Evolutionary conservation across 2,113 vertebrate genomes (phyloP).

Genomic region (Channa maculata): DNA sequence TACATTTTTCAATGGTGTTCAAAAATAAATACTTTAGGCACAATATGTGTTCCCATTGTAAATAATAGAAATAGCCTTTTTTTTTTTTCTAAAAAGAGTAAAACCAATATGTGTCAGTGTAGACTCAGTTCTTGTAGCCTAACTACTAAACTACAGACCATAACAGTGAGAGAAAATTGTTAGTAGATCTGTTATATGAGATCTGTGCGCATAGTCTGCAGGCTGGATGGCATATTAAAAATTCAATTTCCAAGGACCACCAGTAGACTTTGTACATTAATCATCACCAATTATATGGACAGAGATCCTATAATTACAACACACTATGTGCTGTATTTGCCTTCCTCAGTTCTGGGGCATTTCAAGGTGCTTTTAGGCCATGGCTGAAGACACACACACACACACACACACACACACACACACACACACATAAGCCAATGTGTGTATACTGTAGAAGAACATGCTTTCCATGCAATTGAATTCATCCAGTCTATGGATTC

Average conservation of each 20-base stretch:
- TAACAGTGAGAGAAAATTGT: not conserved
- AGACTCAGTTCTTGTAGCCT: not conserved
- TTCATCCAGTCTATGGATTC: too few relatives aligned
- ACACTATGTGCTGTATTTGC: constrained; percentile 16
- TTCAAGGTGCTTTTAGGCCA: constrained; percentile 21
- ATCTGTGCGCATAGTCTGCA: not conserved
- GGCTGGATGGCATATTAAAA: not conserved
- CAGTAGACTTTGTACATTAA: constrained; percentile 39
- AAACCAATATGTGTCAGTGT: not conserved
- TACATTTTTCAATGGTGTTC: too few relatives aligned
- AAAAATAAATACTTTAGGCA: too few relatives aligned
- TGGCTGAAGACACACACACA: not conserved
- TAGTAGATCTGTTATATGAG: not conserved
- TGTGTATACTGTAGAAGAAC: too few relatives aligned
- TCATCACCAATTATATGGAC: constrained; percentile 39
- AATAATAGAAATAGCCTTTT: not conserved
- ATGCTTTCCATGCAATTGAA: too few relatives aligned
- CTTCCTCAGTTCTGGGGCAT: constrained; percentile 17
- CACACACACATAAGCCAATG: too few relatives aligned
- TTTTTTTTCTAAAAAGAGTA: not conserved
- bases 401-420: not conserved
- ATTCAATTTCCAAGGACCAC: constrained; percentile 10
- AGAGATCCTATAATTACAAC: constrained; percentile 22
- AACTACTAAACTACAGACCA: not conserved
- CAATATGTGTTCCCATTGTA: not conserved